Conservation (phyloP, 2,797 vertebrate genomes). For the Etheostoma perlongum region DNA sequence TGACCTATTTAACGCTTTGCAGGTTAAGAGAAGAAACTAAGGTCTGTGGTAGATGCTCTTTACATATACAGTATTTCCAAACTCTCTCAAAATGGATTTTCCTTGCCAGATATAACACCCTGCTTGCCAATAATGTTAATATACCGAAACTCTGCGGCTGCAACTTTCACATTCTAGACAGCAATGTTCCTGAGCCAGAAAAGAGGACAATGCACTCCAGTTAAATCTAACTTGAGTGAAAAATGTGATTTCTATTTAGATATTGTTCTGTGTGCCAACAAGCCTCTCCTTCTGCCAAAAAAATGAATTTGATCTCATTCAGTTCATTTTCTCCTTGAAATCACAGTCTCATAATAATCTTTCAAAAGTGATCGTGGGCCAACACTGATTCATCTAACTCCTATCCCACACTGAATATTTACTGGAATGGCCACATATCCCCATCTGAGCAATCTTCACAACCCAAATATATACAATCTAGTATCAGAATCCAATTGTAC, state of each 20-base stretch:
- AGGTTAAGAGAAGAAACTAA: conserved; percentile 74
- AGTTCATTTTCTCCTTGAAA: conserved; percentile 73
- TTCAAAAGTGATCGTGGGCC: conserved; percentile 61
- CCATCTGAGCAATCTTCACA: conserved; percentile 67
- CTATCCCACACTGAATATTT: conserved; percentile 63
- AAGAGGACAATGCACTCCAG: conserved; percentile 80
- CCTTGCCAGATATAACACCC: conserved; percentile 82
- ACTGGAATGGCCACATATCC: conserved; percentile 70
- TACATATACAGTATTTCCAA: conserved; percentile 73
- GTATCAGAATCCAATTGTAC: conserved; percentile 65
- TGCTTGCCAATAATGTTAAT: conserved; percentile 77
- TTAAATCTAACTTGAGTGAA: conserved; percentile 81
- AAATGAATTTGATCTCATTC: conserved; percentile 75
- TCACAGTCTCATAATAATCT: conserved; percentile 75
- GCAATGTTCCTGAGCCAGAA: conserved; percentile 71
- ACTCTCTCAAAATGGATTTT: conserved; percentile 65
- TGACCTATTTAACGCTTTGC: conserved; percentile 80
- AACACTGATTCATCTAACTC: conserved; percentile 72
- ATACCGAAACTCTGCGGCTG: conserved; percentile 72
- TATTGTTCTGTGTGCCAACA: conserved; percentile 75
- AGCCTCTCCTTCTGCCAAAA: conserved; percentile 71
- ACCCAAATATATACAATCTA: conserved; percentile 66
- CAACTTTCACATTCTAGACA: conserved; percentile 75
- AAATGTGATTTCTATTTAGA: conserved; percentile 84
- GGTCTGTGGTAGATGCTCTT: conserved; percentile 75